Evolutionary conservation across 2,113 vertebrate genomes (phyloP).

Genomic region (Brienomyrus brachyistius): DNA sequence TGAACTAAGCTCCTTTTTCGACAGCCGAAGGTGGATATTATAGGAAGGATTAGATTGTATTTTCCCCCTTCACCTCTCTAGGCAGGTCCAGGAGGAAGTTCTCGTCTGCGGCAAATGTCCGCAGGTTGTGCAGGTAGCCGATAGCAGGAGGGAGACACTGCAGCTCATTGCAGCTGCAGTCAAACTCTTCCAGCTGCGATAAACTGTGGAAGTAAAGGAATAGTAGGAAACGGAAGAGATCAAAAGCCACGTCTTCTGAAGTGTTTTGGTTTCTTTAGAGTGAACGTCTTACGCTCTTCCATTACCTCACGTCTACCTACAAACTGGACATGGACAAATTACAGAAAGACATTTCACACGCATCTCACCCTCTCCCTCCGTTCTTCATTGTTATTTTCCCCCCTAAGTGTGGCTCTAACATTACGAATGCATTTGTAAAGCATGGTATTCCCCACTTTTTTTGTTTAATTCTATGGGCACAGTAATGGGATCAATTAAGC

Average conservation of each 20-base stretch:
- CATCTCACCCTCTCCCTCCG: not conserved
- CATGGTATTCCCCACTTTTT: not conserved
- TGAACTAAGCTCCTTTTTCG: not conserved
- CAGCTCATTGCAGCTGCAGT: conserved; percentile 97
- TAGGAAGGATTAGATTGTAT: not conserved
- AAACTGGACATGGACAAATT: not conserved
- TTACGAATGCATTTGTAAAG: not conserved
- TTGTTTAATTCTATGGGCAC: not conserved
- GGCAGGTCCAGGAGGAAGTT: conserved; percentile 93
- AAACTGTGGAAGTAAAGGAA: conserved; percentile 63
- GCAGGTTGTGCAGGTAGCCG: conserved; percentile 86
- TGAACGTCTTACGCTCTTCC: not conserved
- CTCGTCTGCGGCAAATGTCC: conserved; percentile 90
- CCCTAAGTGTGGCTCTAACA: not conserved
- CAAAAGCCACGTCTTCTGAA: not conserved
- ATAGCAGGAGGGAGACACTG: conserved; percentile 85
- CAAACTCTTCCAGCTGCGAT: conserved; percentile 91
- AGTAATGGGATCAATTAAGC: not conserved
- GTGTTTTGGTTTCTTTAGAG: not conserved
- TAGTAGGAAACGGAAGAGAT: not conserved
- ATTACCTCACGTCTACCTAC: not conserved
- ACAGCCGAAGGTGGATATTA: not conserved
- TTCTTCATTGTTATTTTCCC: not conserved
- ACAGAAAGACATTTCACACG: not conserved
- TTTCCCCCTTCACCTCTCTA: conserved; percentile 71